phyloP scores from a whole-genome alignment of 2,888 invertebrate genomes.

The Amphipoea oculea region DNA sequence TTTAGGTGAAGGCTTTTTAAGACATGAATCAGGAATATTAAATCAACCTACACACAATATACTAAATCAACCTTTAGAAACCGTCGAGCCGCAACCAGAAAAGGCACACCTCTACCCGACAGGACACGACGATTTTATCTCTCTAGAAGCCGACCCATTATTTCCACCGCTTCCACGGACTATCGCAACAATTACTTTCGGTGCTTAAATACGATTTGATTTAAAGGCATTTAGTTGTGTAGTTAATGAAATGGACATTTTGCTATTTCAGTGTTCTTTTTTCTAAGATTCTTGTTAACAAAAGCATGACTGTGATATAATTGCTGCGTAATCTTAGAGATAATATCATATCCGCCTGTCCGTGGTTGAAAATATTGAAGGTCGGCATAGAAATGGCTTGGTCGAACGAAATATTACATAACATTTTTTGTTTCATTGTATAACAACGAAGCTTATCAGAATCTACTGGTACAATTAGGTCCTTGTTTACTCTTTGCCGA shows the following conservation, averaged over 20 bases:
- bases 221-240: slow-evolving; percentile 54
- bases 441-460: slow-evolving; percentile 50
- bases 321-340: slow-evolving; percentile 54
- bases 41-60: slow-evolving; percentile 36
- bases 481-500: slow-evolving; percentile 43
- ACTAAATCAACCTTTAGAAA: slow-evolving; percentile 53
- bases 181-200: slow-evolving; percentile 68
- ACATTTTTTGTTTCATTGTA: slow-evolving; percentile 35
- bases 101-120: slow-evolving; percentile 63
- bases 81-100: slow-evolving; percentile 42
- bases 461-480: slow-evolving; percentile 56
- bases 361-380: slow-evolving; percentile 54
- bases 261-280: slow-evolving; percentile 34
- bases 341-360: slow-evolving; percentile 52
- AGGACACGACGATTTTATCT: slow-evolving; percentile 79
- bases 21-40: slow-evolving; percentile 33
- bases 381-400: slow-evolving; percentile 42
- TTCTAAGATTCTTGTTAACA: slow-evolving; percentile 33
- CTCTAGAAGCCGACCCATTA: slow-evolving; percentile 77
- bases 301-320: slow-evolving; percentile 54
- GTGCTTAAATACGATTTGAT: slow-evolving; percentile 65
- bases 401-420: slow-evolving; percentile 50
- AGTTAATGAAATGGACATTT: slow-evolving; percentile 53
- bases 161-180: slow-evolving; percentile 71
- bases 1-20: slow-evolving; percentile 25